Conservation (phyloP, 1,140 invertebrate species). For the Andrena cerasifolii region DNA sequence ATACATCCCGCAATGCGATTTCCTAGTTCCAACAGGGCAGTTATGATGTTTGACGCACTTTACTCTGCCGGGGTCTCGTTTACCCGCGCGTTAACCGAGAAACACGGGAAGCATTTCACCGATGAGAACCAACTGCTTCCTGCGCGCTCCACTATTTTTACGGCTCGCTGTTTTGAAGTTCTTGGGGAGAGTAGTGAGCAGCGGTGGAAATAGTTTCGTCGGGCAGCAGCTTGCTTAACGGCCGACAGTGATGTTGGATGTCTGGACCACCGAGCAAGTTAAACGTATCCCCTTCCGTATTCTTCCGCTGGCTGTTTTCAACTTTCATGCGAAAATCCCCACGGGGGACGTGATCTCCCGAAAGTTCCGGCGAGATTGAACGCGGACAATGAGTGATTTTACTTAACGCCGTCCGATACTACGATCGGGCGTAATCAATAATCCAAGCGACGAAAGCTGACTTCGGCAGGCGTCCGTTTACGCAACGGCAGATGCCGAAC, state of each 20-base stretch:
- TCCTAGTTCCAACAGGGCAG: not conserved
- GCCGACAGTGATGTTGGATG: conserved; percentile 48
- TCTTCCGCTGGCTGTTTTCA: not conserved
- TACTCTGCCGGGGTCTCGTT: not conserved
- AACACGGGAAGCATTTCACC: conserved; percentile 25
- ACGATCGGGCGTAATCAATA: no score
- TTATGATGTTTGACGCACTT: not conserved
- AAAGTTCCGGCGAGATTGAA: no score
- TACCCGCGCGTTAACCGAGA: not conserved
- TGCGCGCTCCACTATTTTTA: conserved; percentile 36
- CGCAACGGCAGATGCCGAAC: no score
- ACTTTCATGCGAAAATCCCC: not conserved
- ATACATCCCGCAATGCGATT: no score
- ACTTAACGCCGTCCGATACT: no score
- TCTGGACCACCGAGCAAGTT: conserved; percentile 42
- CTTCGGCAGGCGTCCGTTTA: no score
- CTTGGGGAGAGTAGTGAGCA: conserved; percentile 1
- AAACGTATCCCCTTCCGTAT: not conserved
- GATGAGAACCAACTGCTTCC: conserved; percentile 22
- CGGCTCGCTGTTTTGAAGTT: conserved; percentile 38
- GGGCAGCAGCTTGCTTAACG: conserved; percentile 44
- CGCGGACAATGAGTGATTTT: not conserved
- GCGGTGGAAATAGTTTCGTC: conserved; percentile 44
- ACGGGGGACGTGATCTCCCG: no score
- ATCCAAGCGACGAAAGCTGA: no score